Percentiles rank a stretch among this genome's conserved stretches.
phyloP scores from a whole-genome alignment of 2,888 invertebrate species.

The Julus scandinavius region DNA sequence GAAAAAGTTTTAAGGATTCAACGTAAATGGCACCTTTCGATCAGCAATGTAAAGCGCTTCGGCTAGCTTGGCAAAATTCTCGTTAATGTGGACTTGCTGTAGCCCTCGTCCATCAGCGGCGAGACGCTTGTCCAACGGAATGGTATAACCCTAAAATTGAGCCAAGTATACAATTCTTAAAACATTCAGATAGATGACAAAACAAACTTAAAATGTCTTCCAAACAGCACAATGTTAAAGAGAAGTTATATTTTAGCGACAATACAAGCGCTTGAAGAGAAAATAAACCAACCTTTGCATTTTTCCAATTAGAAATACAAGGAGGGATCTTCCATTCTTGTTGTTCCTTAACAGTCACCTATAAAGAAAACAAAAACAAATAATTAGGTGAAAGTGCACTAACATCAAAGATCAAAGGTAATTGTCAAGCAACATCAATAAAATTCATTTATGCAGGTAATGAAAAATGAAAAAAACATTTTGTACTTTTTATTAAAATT shows the following conservation, averaged over 20 bases:
- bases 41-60: conserved; percentile 99
- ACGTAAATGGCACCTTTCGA: conserved; percentile 73
- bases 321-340: conserved; percentile 99
- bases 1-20: neutral
- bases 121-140: conserved; percentile 95
- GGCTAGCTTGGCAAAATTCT: conserved; percentile 98
- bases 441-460: no score
- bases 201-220: neutral
- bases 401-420: no score
- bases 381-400: neutral
- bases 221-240: no score
- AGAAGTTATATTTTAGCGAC: neutral
- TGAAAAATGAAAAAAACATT: no score
- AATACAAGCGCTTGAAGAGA: neutral
- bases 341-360: conserved; percentile 95
- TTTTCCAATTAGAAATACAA: conserved; percentile 99
- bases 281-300: conserved; percentile 79
- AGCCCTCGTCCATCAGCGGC: conserved; percentile 98
- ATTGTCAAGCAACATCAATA: no score
- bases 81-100: conserved; percentile 97
- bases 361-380: conserved; percentile 56
- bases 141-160: conserved; percentile 83
- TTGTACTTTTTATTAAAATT: no score
- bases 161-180: neutral
- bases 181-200: neutral